Base-by-base conservation (phyloP, 2,797 vertebrate genomes). In the Telmatherina bonti region DNA sequence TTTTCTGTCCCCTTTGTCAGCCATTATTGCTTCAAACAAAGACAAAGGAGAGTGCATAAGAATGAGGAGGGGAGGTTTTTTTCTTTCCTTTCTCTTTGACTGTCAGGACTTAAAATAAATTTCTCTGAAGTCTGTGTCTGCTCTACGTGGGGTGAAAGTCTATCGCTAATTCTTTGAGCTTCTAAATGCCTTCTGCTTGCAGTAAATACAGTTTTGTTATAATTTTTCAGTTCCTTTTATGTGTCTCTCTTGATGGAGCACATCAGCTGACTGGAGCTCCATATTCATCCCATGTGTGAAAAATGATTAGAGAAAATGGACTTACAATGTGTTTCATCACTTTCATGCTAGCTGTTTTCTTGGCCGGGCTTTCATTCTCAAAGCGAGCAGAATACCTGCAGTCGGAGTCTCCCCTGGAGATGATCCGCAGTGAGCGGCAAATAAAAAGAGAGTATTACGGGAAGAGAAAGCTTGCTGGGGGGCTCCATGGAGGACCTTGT, bases 241-340 rank as follows among this genome's bases (percentile, higher is more conserved):
- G 56, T 62, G 76, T 78, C 54, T 84, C 78, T 47, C 72, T 72
- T 75, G 78, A 81, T 54, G 5, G 70, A 78, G 73, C 55, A 72
- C 67, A 81, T 76, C 82, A 74, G 72, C 70, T 35, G 7, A 53
- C 62, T 77, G 76, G 72, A 85, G 80, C 70, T 77, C 68, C 58
- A 72, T 68, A 78, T 72, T 72, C 72, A 74, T 60, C 59, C 72
- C 29, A 29, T 61, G 81, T 79, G 73, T 78, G 75, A 85, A 86
- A 82, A 82, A 76, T 74, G 52, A 85, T 84, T 67, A 76, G 61
- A 79, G 75, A 81, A 85, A 85, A 85, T 86, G 24, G 78, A 83
- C 76, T 82, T 71, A 74, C 73, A 74, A 43, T 1, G 20, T 31
- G 11, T 88, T 85, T 84, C 72, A 82, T 86, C 76, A 82, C 78